phyloP scores from a whole-genome alignment of 2,888 invertebrate species.

The Phengaris arion region DNA sequence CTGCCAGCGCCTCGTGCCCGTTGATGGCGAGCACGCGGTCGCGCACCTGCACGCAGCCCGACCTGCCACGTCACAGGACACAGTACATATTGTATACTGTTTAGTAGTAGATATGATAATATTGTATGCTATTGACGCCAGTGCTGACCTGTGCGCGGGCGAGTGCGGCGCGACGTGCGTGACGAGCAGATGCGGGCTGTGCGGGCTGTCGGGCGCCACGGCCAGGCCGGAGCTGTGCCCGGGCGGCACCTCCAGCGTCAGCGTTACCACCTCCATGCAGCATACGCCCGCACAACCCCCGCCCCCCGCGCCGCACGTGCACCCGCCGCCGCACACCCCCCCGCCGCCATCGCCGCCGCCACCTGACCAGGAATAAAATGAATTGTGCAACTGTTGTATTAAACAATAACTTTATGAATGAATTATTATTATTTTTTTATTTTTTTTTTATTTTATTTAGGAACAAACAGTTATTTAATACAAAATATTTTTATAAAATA shows the following conservation, averaged over 20 bases:
- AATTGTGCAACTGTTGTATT: too few species aligned
- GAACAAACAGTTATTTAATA: too few species aligned
- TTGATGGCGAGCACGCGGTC: slow-evolving; percentile 93
- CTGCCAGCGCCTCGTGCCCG: slow-evolving; percentile 84
- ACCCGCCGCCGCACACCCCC: not conserved
- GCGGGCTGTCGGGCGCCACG: slow-evolving; percentile 64
- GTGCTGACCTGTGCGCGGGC: slow-evolving; percentile 65
- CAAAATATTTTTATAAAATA: too few species aligned
- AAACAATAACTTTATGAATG: not conserved
- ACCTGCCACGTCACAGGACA: slow-evolving; percentile 60
- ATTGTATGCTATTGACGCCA: too few species aligned
- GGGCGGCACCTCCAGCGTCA: slow-evolving; percentile 71
- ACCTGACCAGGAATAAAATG: not conserved
- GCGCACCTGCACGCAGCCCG: slow-evolving; percentile 87
- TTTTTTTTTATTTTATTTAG: too few species aligned
- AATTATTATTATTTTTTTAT: too few species aligned
- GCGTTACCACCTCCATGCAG: slow-evolving; percentile 66
- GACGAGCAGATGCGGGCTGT: slow-evolving; percentile 50
- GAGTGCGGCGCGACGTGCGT: slow-evolving; percentile 70
- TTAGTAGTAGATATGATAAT: too few species aligned
- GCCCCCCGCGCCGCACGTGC: slow-evolving; percentile 49
- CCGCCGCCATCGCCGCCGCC: not conserved
- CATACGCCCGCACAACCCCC: slow-evolving; percentile 72
- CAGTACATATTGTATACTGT: too few species aligned
- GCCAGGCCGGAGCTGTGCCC: slow-evolving; percentile 69